A percentile compares a stretch with the other conserved stretches of the same genome.
Conservation (phyloP, 37 sponge, comb jelly and placozoan species). For the Tethya wilhelma region DNA sequence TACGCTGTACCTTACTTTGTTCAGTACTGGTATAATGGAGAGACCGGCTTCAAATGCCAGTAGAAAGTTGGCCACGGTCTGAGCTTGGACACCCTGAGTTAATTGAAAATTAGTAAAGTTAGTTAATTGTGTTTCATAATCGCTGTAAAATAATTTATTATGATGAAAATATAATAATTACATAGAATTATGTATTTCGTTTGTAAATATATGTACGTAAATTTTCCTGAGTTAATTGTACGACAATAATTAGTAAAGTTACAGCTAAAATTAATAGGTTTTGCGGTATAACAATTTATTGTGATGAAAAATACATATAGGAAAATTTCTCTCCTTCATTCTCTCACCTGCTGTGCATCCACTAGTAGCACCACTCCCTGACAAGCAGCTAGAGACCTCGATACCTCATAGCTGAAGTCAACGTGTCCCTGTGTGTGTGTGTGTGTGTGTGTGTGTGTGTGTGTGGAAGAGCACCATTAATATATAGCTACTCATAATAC, state of each 20-base stretch:
- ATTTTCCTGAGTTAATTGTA: no score
- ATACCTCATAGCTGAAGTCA: conserved; percentile 97
- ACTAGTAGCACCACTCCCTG: conserved; percentile 92
- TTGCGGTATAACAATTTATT: no score
- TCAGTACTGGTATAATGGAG: conserved; percentile 84
- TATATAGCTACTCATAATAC: no score
- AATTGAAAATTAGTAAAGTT: conserved; percentile 4
- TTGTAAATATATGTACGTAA: not conserved
- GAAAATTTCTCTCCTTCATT: no score
- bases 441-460: not conserved
- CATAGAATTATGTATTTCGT: not conserved
- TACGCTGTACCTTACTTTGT: conserved; percentile 91
- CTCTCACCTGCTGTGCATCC: conserved; percentile 88
- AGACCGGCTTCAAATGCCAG: conserved; percentile 80
- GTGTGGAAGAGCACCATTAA: not conserved
- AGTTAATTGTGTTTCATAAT: not conserved
- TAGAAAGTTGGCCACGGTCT: conserved; percentile 91
- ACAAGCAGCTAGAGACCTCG: conserved; percentile 90
- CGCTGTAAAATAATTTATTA: not conserved
- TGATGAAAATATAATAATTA: not conserved
- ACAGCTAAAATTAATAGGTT: no score
- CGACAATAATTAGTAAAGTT: no score
- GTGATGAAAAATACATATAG: no score
- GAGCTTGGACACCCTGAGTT: conserved; percentile 98
- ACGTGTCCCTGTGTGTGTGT: conserved; percentile 84